A percentile compares a stretch with the other conserved stretches of the same genome.
phyloP scores from a whole-genome alignment of 2,113 vertebrate species.

The Cathartes aura region DNA sequence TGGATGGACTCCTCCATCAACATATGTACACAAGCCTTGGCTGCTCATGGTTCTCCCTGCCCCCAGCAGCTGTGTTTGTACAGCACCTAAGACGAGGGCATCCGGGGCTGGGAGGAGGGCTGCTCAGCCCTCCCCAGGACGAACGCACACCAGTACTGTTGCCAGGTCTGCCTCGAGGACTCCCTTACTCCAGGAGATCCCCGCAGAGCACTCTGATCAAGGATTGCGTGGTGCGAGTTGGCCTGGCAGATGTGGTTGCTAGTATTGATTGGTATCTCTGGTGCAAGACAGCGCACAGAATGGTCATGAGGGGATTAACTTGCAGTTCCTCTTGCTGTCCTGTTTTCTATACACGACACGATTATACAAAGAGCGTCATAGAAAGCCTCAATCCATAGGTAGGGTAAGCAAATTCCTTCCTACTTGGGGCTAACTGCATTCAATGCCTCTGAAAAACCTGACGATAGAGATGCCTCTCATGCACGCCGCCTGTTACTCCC shows the following conservation, averaged over 20 bases:
- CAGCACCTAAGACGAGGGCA: not conserved
- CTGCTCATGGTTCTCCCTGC: not conserved
- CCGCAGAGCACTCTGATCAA: fast-evolving
- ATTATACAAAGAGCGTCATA: not conserved
- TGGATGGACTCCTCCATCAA: not conserved
- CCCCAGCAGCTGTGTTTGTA: conserved; percentile 1
- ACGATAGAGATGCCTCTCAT: not conserved
- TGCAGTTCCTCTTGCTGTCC: not conserved
- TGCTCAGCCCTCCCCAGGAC: not conserved
- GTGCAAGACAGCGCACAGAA: not conserved
- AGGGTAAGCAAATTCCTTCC: not conserved
- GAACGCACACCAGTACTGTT: not conserved
- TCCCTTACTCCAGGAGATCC: not conserved
- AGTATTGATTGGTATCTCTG: not conserved
- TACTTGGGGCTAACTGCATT: not conserved
- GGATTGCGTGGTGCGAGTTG: fast-evolving
- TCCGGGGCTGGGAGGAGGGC: not conserved
- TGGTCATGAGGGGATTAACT: not conserved
- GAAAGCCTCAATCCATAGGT: not conserved
- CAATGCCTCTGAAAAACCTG: not conserved
- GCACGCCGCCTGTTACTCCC: not conserved
- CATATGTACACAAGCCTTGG: not conserved
- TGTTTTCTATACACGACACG: fast-evolving
- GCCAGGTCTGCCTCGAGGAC: not conserved
- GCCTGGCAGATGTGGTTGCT: not conserved